Evolutionary conservation across 1,140 invertebrate genomes (phyloP), one percentile per base, ranked within the genome.

Genomic region (Pseudomyrmex dendroicus): DNA sequence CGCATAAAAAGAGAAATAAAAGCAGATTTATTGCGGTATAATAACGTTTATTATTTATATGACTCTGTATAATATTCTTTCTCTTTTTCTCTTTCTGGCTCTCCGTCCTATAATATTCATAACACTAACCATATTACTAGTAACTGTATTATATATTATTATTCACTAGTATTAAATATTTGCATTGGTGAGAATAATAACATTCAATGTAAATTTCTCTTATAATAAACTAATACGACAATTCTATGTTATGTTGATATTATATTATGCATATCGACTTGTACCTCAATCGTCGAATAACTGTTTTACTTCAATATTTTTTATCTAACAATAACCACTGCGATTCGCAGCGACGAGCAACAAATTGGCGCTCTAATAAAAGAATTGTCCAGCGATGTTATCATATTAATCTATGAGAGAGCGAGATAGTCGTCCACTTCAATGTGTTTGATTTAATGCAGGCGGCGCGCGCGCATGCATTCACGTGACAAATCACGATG

Each of bases 301-400:
- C 15, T 22, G 2, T 63, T 63, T 50, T 5, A 17, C 15, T 74
- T 63, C 5, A 63, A 68, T 68, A 68, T n/a, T 72, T 61, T 50
- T 50, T 10, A 78, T 57, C 66, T 48, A 57, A 35, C 52, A 22
- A 68, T 25, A 22, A 35, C 15, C 4, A 74, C 20, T 35, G 35
- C 57, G n/a, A 12, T 56, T 62, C 44, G 20, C 22, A 44, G 25
- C 15, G 20, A 9, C 20, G 76, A 70, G 54, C 17, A 59, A 35
- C 76, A 80, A 80, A 72, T 80, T 80, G 76, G 4, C 54, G 66
- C 35, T 5, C 64, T 72, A 72, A 80, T 80, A 80, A 80, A 56
- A 80, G 76, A 17, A 74, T 80, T 78, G 80, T 52, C 56, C 22
- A 20, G 22, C 57, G 5, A 52, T 25, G 13, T 72, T 78, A 85